Base-by-base conservation (phyloP, 2,113 vertebrate species). In the Poeciliopsis occidentalis region DNA sequence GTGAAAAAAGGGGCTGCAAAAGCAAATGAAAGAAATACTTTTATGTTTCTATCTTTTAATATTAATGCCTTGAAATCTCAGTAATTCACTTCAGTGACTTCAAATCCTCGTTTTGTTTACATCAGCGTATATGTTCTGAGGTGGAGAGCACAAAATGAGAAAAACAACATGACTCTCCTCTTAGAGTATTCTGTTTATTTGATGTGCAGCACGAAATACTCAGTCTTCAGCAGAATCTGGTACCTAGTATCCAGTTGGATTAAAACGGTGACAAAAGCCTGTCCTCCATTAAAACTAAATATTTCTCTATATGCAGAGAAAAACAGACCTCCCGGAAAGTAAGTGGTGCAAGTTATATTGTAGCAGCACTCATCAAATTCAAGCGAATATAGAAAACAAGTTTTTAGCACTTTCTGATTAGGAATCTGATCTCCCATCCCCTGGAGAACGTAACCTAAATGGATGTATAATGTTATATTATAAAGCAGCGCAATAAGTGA, bases 121-220 rank as follows among this genome's bases (percentile, higher is more conserved):
- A 60, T 73, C 64, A 39, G n/a, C 39, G 66, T 71, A 70, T 37
- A 61, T n/a, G 39, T 12, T 72, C 26, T 3, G 71, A 12, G 32
- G 57, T 47, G 26, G 69, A 80, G 81, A 60, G 26, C 72, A 27
- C 69, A 75, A 76, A 76, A 84, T 47, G 39, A 80, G 54, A 88
- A 75, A 79, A 85, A 85, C 77, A 63, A 85, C 57, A 57, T 13
- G 10, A 71, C 65, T 19, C 81, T 71, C 67, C 60, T 64, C 44
- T 68, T 71, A 51, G 37, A 79, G 68, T 78, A 80, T 85, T 80
- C 77, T 66, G 69, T 82, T 83, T 44, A 69, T 87, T 84, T 85
- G 74, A 83, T 73, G 69, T 22, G 0, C 81, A 89, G 80, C 87
- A 82, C 80, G 66, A 81, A 86, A 79, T 81, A 77, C 72, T 61